phyloP scores from a whole-genome alignment of 1,140 invertebrate species.

The Mya arenaria region DNA sequence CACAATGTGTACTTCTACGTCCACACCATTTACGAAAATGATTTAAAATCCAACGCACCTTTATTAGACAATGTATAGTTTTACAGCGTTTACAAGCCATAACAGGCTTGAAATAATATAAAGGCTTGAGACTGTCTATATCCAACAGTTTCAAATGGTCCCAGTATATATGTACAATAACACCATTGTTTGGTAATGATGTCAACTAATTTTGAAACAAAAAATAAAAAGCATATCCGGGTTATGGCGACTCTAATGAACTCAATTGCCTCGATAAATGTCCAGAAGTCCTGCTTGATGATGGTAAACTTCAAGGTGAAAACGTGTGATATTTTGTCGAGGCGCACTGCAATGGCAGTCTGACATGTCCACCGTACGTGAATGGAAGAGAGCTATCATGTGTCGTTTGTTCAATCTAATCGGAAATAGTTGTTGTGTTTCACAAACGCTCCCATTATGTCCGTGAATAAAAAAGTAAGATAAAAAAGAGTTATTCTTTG shows the following conservation, averaged over 20 bases:
- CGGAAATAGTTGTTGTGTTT: no score
- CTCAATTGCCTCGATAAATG: slow-evolving; percentile 58
- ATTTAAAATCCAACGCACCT: not conserved
- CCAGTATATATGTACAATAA: not conserved
- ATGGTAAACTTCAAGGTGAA: slow-evolving; percentile 14
- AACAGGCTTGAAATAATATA: not conserved
- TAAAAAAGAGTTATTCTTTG: no score
- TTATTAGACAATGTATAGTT: not conserved
- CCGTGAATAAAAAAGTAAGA: no score
- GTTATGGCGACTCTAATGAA: slow-evolving; percentile 26
- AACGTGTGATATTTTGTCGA: slow-evolving; percentile 54
- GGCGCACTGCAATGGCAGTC: slow-evolving; percentile 24
- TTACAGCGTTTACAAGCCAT: not conserved
- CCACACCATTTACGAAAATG: not conserved
- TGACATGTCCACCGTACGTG: slow-evolving; percentile 63
- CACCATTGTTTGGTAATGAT: not conserved
- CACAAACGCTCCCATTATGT: no score
- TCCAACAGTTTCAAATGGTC: not conserved
- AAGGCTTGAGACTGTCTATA: not conserved
- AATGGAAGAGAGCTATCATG: slow-evolving; percentile 59
- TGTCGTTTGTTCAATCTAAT: slow-evolving; percentile 64
- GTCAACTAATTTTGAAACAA: no score
- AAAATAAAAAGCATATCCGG: no score
- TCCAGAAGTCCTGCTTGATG: slow-evolving; percentile 34
- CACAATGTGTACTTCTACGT: not conserved